Evolutionary conservation across 2,113 vertebrate species (phyloP), one percentile per base, ranked within the genome.

Genomic region (Colossoma macropomum): DNA sequence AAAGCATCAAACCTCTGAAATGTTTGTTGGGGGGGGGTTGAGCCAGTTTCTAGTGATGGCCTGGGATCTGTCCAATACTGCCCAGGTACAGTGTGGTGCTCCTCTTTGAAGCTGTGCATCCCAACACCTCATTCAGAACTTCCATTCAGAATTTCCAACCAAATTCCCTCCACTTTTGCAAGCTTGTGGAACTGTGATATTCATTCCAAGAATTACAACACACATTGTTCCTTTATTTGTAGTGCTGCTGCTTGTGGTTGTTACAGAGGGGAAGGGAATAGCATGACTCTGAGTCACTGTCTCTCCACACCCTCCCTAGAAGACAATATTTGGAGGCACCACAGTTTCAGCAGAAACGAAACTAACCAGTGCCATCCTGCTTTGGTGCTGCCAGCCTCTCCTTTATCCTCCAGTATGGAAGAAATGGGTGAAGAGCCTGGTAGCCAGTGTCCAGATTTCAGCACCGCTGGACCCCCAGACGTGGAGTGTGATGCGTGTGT

Each of bases 341-440:
- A 79, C 50, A 30, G 56, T n/a, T 83, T 84, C 23, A 60, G 32
- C 30, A 59, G 69, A 84, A 87, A 69, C 25, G n/a, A 87, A 84
- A 87, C 78, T 74, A 70, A 52, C 82, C 59, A 78, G 59, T 56
- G n/a, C 45, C 41, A 19, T 66, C 32, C 50, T 17, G 27, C 16
- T 54, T 63, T 41, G 76, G 59, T 27, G 41, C 28, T 45, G 21
- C 16, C 28, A 16, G 15, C 21, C 13, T n/a, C 13, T 45, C 15
- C 30, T 60, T 27, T 7, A 77, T 77, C n/a, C n/a, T 69, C 9
- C 38, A 52, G n/a, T 12, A 86, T 84, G 85, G 85, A 80, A 19
- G 72, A 76, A 41, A 56, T 15, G 23, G 50, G 59, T 12, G 59
- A 25, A 27, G 77, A 54, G 32, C 48, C n/a, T 0, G 11, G 41